phyloP scores from a whole-genome alignment of 2,888 invertebrate species.

The Drosophila nr. fundita region DNA sequence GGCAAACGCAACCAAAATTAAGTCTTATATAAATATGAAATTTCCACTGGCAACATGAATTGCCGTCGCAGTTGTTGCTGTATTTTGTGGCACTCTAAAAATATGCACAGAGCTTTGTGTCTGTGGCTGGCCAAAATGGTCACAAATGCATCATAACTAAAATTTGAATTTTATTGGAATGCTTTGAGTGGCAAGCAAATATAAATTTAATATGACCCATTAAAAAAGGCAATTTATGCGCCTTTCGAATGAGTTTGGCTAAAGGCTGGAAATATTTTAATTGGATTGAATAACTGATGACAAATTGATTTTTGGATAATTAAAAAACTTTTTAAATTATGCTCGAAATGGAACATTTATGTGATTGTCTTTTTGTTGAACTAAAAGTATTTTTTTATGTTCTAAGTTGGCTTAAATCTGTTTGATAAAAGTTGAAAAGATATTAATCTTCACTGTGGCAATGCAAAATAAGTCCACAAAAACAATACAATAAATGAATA shows the following conservation, averaged over 20 bases:
- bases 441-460: neutral
- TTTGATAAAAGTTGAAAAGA: neutral
- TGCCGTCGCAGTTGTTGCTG: conserved; percentile 8
- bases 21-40: conserved; percentile 39
- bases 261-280: neutral
- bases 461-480: neutral
- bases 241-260: conserved; percentile 13
- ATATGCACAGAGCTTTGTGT: conserved; percentile 35
- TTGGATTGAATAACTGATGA: neutral
- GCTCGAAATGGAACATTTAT: neutral
- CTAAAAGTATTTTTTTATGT: neutral
- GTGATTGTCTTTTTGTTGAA: neutral
- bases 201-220: conserved; percentile 16
- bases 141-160: conserved; percentile 54
- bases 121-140: conserved; percentile 33
- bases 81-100: conserved; percentile 19
- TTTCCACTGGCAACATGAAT: conserved; percentile 31
- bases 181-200: conserved; percentile 22
- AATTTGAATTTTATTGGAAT: conserved; percentile 49
- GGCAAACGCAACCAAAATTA: conserved; percentile 15
- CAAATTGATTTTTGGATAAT: conserved; percentile 12
- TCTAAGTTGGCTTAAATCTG: neutral
- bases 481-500: neutral
- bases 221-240: conserved; percentile 31
- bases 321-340: neutral